Evolutionary conservation across 1,140 invertebrate genomes (phyloP).

Genomic region (Caenorhabditis remanei): DNA sequence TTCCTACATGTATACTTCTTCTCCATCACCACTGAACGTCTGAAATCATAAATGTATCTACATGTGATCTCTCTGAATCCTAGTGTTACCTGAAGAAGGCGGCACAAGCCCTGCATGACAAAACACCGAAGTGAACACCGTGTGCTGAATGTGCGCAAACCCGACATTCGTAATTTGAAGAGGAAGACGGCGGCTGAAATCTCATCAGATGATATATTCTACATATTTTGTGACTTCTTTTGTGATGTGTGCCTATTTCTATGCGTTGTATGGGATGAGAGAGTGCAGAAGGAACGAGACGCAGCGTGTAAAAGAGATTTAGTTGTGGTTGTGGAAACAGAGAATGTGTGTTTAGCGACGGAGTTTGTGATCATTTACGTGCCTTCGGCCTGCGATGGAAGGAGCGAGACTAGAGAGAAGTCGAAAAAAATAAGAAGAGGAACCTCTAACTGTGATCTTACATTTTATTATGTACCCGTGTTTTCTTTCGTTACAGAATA

Average conservation of each 20-base stretch:
- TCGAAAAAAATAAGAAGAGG: not conserved
- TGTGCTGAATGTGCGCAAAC: constrained; percentile 56
- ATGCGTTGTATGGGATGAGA: not conserved
- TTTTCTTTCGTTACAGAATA: not conserved
- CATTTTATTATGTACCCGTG: not conserved
- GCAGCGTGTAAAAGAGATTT: constrained; percentile 19
- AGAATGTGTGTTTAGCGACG: constrained; percentile 33
- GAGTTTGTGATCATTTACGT: constrained; percentile 51
- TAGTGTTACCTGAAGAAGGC: constrained; percentile 55
- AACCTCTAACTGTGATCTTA: not conserved
- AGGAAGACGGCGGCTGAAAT: constrained; percentile 6
- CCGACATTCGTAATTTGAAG: constrained; percentile 41
- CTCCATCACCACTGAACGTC: constrained; percentile 23
- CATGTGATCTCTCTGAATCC: not conserved
- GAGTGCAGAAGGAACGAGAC: not conserved
- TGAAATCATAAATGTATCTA: not conserved
- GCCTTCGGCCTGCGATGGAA: constrained; percentile 4
- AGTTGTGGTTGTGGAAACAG: constrained; percentile 27
- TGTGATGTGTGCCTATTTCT: constrained; percentile 43
- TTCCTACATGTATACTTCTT: constrained; percentile 27
- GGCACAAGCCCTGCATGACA: constrained; percentile 59
- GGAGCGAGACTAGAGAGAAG: not conserved
- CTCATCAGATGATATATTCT: constrained; percentile 29
- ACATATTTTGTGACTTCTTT: constrained; percentile 32
- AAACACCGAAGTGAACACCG: constrained; percentile 55